Conservation (phyloP, 2,113 vertebrate species). For the Aphelocoma coerulescens region DNA sequence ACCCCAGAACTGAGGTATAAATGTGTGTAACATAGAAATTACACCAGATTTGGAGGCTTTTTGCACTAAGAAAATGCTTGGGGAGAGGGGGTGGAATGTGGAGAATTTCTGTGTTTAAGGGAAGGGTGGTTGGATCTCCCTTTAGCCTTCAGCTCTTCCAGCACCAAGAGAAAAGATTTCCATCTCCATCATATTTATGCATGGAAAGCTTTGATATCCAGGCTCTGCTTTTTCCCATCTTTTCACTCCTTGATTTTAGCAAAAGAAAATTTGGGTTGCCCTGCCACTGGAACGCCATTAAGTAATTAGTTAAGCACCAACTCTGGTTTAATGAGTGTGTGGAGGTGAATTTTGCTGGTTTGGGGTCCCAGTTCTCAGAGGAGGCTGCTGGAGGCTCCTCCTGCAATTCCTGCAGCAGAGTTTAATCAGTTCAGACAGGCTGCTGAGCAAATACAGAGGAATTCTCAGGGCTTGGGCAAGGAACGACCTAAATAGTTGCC, state of each 20-base stretch:
- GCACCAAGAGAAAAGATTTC: not conserved
- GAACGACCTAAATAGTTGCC: not conserved
- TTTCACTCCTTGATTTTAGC: not conserved
- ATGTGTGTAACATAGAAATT: accelerated
- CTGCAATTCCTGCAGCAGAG: not conserved
- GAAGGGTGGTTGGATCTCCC: not conserved
- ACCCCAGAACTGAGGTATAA: not conserved
- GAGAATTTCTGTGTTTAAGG: not conserved
- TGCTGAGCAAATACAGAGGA: constrained; percentile 48
- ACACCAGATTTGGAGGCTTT: not conserved
- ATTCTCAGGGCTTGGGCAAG: not conserved
- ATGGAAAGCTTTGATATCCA: not conserved
- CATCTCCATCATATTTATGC: not conserved
- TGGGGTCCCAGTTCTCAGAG: not conserved
- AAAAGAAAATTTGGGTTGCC: not conserved
- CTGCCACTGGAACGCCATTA: not conserved
- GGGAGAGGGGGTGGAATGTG: not conserved
- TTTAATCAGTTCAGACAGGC: constrained; percentile 29
- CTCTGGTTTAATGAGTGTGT: not conserved
- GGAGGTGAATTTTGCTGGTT: not conserved
- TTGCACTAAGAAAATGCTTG: not conserved
- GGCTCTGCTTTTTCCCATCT: not conserved
- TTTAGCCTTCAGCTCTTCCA: not conserved
- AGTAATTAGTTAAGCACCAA: not conserved
- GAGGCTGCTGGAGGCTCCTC: not conserved